A percentile compares a stretch with the other conserved stretches of the same genome.
These are phyloP conservation scores for Galbula dea DNA, from an alignment of 2,113 vertebrate species.

Conservation along the genomic window DNA sequence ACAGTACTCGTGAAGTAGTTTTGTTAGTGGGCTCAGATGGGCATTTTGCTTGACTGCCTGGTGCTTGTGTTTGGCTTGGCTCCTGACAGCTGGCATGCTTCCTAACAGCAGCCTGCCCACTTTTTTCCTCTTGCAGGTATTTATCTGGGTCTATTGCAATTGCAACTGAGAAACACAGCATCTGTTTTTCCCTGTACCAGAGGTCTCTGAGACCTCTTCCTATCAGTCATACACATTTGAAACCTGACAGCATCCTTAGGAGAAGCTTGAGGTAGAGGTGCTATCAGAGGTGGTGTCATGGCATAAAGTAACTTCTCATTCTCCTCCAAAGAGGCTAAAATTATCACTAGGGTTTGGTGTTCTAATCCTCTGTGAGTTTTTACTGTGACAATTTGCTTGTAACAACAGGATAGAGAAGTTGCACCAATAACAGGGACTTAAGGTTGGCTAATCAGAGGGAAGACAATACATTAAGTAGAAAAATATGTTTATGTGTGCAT, in stretches of 20 bases:
- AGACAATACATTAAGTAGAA: not conserved
- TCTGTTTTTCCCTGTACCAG: not conserved
- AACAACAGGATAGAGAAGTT: not conserved
- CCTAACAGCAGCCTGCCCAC: not conserved
- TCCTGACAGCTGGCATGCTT: not conserved
- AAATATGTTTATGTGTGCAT: not conserved
- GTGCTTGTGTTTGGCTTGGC: not conserved
- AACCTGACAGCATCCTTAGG: not conserved
- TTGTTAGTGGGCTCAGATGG: not conserved
- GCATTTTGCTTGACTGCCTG: not conserved
- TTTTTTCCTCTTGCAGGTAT: not conserved
- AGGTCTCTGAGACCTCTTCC: not conserved
- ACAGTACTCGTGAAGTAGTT: not conserved
- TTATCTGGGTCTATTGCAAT: not conserved
- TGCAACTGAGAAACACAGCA: not conserved
- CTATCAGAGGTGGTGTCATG: not conserved
- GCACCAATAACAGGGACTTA: not conserved
- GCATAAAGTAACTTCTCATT: not conserved
- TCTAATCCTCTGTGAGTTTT: not conserved
- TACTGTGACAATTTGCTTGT: not conserved
- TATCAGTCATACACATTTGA: not conserved
- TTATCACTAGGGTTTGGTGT: not conserved
- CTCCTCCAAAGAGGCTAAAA: not conserved
- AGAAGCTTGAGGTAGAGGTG: not conserved
- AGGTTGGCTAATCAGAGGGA: not conserved